Evolutionary conservation across 1,140 invertebrate species (phyloP).

Genomic region (Mya arenaria): DNA sequence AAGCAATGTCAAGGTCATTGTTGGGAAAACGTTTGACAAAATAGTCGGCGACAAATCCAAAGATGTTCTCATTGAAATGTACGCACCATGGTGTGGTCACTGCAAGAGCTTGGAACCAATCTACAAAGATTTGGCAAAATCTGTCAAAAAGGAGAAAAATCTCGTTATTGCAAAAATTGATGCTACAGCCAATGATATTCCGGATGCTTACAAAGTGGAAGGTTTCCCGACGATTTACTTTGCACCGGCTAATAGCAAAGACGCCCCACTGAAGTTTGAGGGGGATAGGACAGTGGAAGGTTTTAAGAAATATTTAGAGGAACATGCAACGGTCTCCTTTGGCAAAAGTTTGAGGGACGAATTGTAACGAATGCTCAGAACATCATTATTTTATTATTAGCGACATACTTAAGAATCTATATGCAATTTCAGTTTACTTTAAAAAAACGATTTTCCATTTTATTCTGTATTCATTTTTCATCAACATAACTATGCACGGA

Average conservation of each 20-base stretch:
- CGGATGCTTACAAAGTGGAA: slow-evolving; percentile 91
- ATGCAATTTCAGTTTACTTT: too few relatives aligned
- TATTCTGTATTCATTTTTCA: too few relatives aligned
- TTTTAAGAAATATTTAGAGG: slow-evolving; percentile 97
- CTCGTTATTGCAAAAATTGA: slow-evolving; percentile 98
- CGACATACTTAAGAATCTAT: too few relatives aligned
- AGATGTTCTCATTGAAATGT: slow-evolving; percentile 98
- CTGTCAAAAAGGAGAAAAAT: slow-evolving; percentile 90
- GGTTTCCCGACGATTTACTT: slow-evolving; percentile 99
- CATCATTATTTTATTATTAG: too few relatives aligned
- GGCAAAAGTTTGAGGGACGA: slow-evolving; percentile 74
- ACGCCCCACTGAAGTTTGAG: slow-evolving; percentile 92
- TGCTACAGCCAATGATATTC: slow-evolving; percentile 99
- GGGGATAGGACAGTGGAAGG: slow-evolving; percentile 96
- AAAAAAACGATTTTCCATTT: too few relatives aligned
- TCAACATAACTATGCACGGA: too few relatives aligned
- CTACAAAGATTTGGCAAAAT: slow-evolving; percentile 96
- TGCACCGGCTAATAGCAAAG: slow-evolving; percentile 92
- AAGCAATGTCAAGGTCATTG: slow-evolving; percentile 93
- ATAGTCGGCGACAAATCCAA: slow-evolving; percentile 94
- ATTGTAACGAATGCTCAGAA: slow-evolving; percentile 68
- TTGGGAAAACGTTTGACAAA: slow-evolving; percentile 98
- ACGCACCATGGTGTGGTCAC: slow-evolving; percentile 99
- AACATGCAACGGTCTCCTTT: slow-evolving; percentile 89
- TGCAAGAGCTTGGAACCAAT: slow-evolving; percentile 97